Evolutionary conservation across 1,140 invertebrate species (phyloP), one percentile per base, ranked within the genome.

Genomic region (Rhynchophorus ferrugineus): DNA sequence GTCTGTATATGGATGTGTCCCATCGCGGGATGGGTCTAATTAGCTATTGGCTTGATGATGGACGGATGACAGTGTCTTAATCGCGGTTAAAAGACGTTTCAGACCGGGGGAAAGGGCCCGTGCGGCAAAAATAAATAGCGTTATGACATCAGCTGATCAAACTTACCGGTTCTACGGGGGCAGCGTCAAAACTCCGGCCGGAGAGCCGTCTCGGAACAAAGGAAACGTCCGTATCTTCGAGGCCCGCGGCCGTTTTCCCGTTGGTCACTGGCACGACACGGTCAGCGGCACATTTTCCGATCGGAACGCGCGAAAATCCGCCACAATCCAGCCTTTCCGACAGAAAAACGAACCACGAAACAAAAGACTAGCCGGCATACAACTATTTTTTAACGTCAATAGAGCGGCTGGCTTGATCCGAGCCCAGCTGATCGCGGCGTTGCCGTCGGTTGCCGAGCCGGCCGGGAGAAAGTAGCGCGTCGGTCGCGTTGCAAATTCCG

Each of bases 331-430:
- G 8, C 22, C 29, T 49, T 39, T 22, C 35, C 34, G 20, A 3
- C 11, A 14, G 1, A n/a, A 41, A 41, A 41, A 41, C 18, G 11
- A 9, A 14, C 21, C 22, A 24, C 42, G 2, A 52, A 52, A 44
- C 3, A 46, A 41, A 41, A 42, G 22, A 33, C n/a, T 44, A 33
- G 46, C 52, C 52, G 52, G 52, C 38, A 44, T 54, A 46, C 52
- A 14, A 44, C 37, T 49, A 24, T 47, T 54, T 54, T 54, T 54
- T 42, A 35, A 34, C 16, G 44, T 54, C 52, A 29, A 54, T 54
- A 54, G 24, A 54, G 37, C 52, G 46, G 52, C 52, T 49, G 52
- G 44, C 52, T 54, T n/a, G 52, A 44, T 43, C 41, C 37, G 38
- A 34, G 43, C 21, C 52, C 52, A 54, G 52, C 52, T 54, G 52